Conservation (phyloP, 2,888 invertebrate genomes). For the Meiosimyza platycephala region DNA sequence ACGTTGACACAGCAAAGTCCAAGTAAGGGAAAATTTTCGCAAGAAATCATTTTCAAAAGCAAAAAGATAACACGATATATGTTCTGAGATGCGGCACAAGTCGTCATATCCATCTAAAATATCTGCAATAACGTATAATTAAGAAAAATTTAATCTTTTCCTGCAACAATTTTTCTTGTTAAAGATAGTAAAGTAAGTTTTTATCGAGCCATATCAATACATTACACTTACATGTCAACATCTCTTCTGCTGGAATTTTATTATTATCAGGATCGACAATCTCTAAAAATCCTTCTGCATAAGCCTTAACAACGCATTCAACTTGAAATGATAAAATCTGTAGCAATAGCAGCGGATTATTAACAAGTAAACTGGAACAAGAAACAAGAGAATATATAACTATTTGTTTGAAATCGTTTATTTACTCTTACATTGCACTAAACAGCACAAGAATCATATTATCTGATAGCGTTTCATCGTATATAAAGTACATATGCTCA, state of each 20-base stretch:
- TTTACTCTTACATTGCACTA: slow-evolving; percentile 61
- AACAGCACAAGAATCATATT: slow-evolving; percentile 66
- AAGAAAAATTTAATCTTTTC: slow-evolving; percentile 28
- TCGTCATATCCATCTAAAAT: slow-evolving; percentile 75
- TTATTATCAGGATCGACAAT: slow-evolving; percentile 63
- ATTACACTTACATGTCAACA: slow-evolving; percentile 62
- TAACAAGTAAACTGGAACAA: slow-evolving; percentile 68
- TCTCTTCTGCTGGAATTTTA: slow-evolving; percentile 65
- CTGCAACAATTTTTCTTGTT: background rate
- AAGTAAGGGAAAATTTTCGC: slow-evolving; percentile 74
- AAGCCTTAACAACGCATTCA: slow-evolving; percentile 75
- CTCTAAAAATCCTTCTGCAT: slow-evolving; percentile 67
- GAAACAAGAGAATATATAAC: slow-evolving; percentile 12
- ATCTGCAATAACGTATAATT: slow-evolving; percentile 60
- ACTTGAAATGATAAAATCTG: slow-evolving; percentile 75
- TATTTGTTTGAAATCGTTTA: background rate
- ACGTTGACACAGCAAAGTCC: slow-evolving; percentile 77
- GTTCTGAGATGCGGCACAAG: slow-evolving; percentile 72
- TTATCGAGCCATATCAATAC: background rate
- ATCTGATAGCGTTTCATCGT: slow-evolving; percentile 64
- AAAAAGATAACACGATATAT: slow-evolving; percentile 72
- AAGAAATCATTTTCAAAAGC: slow-evolving; percentile 74
- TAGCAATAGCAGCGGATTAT: slow-evolving; percentile 75
- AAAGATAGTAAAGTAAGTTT: background rate
- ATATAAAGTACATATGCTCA: slow-evolving; percentile 65